phyloP scores from a whole-genome alignment of 1,140 invertebrate genomes.

The Caerostris extrusa region DNA sequence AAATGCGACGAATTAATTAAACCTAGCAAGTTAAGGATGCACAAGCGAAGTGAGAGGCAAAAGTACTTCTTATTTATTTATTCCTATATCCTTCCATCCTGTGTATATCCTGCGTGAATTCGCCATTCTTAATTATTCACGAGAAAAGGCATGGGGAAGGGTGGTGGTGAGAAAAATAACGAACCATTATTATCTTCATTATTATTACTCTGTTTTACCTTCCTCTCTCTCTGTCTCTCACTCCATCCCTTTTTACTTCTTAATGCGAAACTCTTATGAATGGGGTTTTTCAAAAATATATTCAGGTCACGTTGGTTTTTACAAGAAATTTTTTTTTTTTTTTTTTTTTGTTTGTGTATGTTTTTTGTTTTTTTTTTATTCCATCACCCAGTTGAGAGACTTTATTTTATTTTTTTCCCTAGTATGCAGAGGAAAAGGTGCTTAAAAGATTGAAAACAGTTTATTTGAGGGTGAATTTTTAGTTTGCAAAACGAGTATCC shows the following conservation, averaged over 20 bases:
- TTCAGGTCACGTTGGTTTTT: constrained; percentile 66
- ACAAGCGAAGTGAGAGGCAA: background rate
- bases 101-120: constrained; percentile 17
- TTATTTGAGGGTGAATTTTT: constrained; percentile 42
- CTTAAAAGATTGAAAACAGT: constrained; percentile 65
- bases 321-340: too few relatives aligned
- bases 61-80: constrained; percentile 39
- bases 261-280: constrained; percentile 55
- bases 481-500: background rate
- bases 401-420: background rate
- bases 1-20: constrained; percentile 76
- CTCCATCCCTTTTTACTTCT: background rate
- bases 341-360: background rate
- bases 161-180: constrained; percentile 51
- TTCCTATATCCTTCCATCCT: constrained; percentile 20
- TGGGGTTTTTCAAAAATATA: constrained; percentile 29
- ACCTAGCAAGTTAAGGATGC: constrained; percentile 66
- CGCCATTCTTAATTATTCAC: constrained; percentile 74
- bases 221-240: background rate
- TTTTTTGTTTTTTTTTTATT: background rate
- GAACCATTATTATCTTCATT: constrained; percentile 73
- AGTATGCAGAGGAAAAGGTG: background rate
- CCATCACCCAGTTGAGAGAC: background rate
- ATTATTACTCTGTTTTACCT: constrained; percentile 60
- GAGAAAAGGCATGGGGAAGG: constrained; percentile 32